Evolutionary conservation across 2,113 vertebrate species (phyloP).

Genomic region (Gracilinanus agilis): DNA sequence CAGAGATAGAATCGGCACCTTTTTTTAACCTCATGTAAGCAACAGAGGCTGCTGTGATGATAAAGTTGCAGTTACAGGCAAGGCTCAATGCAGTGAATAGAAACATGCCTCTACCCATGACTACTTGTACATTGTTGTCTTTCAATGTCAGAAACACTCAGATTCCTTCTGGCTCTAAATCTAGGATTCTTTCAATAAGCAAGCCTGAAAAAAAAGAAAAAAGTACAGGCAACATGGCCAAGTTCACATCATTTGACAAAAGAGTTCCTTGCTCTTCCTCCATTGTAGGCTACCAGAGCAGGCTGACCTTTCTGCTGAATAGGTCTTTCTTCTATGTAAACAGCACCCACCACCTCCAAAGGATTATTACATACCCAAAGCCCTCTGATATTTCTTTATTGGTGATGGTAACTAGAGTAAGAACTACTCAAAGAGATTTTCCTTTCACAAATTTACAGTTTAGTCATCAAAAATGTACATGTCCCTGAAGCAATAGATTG

Average conservation of each 20-base stretch:
- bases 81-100: neutral
- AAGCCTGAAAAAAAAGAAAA: constrained; percentile 45
- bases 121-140: neutral
- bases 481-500: constrained; percentile 25
- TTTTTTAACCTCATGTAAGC: constrained; percentile 4
- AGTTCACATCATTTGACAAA: constrained; percentile 42
- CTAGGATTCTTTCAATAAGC: neutral
- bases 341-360: constrained; percentile 55
- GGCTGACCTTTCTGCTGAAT: constrained; percentile 61
- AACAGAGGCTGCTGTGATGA: constrained; percentile 8
- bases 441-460: constrained; percentile 56
- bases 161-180: neutral
- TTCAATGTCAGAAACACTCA: neutral
- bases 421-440: constrained; percentile 42
- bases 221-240: constrained; percentile 9
- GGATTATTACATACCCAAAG: constrained; percentile 53
- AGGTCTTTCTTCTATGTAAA: constrained; percentile 48
- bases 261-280: constrained; percentile 44
- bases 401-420: constrained; percentile 50
- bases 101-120: neutral
- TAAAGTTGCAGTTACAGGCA: neutral
- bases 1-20: constrained; percentile 21
- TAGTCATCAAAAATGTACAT: constrained; percentile 31
- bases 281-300: constrained; percentile 54
- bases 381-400: constrained; percentile 62